Percentiles rank a stretch among this genome's conserved stretches.
Evolutionary conservation across 2,888 invertebrate genomes (phyloP).

Genomic region (Erebia aethiops): DNA sequence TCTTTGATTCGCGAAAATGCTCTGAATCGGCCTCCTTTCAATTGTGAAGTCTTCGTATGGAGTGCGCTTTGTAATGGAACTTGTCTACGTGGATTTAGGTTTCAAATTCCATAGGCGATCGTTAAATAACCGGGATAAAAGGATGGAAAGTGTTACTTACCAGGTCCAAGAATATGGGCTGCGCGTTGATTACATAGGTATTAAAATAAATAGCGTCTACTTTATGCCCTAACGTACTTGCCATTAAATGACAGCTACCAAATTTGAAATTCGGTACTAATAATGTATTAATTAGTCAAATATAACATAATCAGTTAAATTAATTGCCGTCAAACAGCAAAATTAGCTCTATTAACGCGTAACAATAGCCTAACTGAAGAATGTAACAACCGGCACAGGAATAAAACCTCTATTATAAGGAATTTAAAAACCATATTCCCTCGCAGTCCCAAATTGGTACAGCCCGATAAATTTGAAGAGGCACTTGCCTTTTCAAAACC

Average conservation of each 20-base stretch:
- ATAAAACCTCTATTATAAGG: background rate
- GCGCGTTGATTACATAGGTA: no score
- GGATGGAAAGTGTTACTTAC: no score
- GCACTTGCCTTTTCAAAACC: constrained; percentile 66
- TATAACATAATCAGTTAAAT: constrained; percentile 31
- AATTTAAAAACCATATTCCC: constrained; percentile 50
- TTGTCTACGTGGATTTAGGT: background rate
- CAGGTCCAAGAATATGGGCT: no score
- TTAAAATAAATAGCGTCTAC: no score
- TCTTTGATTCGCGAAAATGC: constrained; percentile 31
- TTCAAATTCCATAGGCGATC: background rate
- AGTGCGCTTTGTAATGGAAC: background rate
- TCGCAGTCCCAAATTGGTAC: constrained; percentile 45
- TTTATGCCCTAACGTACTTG: no score
- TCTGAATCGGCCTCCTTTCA: background rate
- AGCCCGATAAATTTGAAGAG: constrained; percentile 63
- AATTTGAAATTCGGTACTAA: background rate
- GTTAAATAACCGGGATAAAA: background rate
- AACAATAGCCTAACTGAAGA: constrained; percentile 41
- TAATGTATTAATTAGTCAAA: background rate
- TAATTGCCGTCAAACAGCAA: constrained; percentile 50
- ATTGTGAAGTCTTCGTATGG: constrained; percentile 12
- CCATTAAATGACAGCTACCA: no score
- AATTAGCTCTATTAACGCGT: constrained; percentile 50
- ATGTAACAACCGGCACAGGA: background rate